Evolutionary conservation across 2,797 vertebrate species (phyloP).

Genomic region (Diceros bicornis): DNA sequence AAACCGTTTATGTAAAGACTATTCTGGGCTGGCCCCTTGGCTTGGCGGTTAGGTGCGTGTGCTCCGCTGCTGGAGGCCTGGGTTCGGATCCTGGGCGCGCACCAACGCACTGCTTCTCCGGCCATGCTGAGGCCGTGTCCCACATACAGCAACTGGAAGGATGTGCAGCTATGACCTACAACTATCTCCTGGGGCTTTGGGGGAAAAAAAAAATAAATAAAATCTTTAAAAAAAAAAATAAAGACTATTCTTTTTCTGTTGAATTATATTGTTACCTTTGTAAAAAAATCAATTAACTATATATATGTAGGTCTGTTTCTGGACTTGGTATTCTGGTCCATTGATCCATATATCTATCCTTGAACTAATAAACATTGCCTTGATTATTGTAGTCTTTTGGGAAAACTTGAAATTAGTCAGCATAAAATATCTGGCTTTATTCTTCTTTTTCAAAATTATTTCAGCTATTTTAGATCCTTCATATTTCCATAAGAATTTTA

Average conservation of each 20-base stretch:
- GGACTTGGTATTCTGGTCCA: neutral
- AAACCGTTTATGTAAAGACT: neutral
- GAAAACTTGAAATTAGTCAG: constrained; percentile 29
- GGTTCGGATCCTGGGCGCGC: too few species aligned
- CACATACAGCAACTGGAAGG: too few species aligned
- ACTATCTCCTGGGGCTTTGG: too few species aligned
- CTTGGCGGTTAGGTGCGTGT: too few species aligned
- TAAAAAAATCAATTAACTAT: neutral
- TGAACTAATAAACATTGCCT: neutral
- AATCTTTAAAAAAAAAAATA: too few species aligned
- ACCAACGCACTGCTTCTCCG: too few species aligned
- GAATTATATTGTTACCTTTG: constrained; percentile 48
- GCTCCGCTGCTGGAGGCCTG: too few species aligned
- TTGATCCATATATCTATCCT: neutral
- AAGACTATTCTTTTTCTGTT: neutral
- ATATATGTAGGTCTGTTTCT: neutral
- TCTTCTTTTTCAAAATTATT: constrained; percentile 14
- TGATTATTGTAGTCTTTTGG: neutral
- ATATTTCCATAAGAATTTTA: constrained; percentile 49
- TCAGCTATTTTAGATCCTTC: constrained; percentile 14
- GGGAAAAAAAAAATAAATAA: too few species aligned
- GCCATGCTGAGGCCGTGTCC: too few species aligned
- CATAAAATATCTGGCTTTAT: constrained; percentile 11
- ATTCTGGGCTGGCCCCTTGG: too few species aligned
- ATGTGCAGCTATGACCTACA: too few species aligned